Conservation (phyloP, 2,888 invertebrate species). For the Onthophagus sagittarius region DNA sequence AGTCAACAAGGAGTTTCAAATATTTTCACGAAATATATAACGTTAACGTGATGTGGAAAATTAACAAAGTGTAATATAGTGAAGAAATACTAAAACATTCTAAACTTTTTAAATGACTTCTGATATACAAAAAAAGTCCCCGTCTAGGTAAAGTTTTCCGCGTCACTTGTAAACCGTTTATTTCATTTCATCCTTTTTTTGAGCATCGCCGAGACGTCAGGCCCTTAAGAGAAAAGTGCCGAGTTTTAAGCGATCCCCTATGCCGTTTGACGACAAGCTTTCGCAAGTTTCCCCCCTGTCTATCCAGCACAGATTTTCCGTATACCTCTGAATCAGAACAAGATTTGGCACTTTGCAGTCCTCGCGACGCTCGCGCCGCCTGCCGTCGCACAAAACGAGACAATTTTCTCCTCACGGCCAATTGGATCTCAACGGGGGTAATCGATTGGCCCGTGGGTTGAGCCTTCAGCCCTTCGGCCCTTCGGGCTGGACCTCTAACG, state of each 20-base stretch:
- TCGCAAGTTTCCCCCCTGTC: slow-evolving; percentile 21
- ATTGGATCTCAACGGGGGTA: slow-evolving; percentile 12
- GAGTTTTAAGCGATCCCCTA: background rate
- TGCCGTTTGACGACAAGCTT: background rate
- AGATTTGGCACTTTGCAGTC: slow-evolving; percentile 31
- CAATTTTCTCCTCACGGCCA: slow-evolving; percentile 18
- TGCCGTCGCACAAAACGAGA: slow-evolving; percentile 10
- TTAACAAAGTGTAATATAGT: too few relatives aligned
- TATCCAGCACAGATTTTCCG: slow-evolving; percentile 26
- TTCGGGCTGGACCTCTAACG: slow-evolving; percentile 4
- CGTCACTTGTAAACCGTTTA: background rate
- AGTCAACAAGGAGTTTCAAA: too few relatives aligned
- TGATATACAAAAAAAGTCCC: background rate
- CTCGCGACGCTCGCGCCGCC: slow-evolving; percentile 8
- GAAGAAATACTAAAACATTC: too few relatives aligned
- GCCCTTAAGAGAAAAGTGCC: background rate
- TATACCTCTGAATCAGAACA: slow-evolving; percentile 26
- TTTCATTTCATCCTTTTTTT: background rate
- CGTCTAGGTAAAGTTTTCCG: background rate
- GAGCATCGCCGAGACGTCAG: background rate
- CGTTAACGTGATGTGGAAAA: too few relatives aligned
- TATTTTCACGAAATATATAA: too few relatives aligned
- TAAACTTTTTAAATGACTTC: background rate
- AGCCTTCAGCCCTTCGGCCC: background rate
- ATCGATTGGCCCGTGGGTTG: slow-evolving; percentile 7